Conservation (phyloP, 2,888 invertebrate genomes). For the Heliconius aoede region DNA sequence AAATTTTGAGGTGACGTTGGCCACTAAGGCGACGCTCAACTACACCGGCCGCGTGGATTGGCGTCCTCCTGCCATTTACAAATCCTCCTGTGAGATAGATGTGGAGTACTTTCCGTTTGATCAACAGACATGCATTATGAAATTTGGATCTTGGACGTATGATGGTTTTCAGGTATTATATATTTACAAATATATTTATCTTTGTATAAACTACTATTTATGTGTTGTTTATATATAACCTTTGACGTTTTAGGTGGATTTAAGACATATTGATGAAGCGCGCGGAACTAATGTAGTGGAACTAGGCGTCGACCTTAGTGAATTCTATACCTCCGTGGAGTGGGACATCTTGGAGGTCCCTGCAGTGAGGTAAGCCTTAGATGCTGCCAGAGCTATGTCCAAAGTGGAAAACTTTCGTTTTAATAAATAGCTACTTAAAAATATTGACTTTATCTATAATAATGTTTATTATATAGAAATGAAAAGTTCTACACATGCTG, state of each 20-base stretch:
- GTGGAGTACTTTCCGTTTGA: constrained; percentile 97
- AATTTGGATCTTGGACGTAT: constrained; percentile 97
- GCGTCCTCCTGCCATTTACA: constrained; percentile 98
- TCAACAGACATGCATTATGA: constrained; percentile 96
- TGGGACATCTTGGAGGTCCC: constrained; percentile 99
- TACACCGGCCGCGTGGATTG: constrained; percentile 95
- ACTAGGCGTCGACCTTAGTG: constrained; percentile 97
- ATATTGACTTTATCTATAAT: neutral
- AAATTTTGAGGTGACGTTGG: constrained; percentile 95
- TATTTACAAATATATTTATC: neutral
- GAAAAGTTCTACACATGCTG: constrained; percentile 98
- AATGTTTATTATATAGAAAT: constrained; percentile 83
- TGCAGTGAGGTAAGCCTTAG: constrained; percentile 87
- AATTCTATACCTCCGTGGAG: constrained; percentile 99
- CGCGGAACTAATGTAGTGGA: constrained; percentile 94
- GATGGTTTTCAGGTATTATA: constrained; percentile 93
- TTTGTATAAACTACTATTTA: neutral
- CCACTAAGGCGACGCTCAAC: constrained; percentile 95
- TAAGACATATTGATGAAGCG: constrained; percentile 95
- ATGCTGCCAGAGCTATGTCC: no score
- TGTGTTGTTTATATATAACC: neutral
- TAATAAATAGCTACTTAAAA: neutral
- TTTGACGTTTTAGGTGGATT: constrained; percentile 87
- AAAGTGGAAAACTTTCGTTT: neutral
- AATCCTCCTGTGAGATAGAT: constrained; percentile 96